Evolutionary conservation across 2,888 invertebrate genomes (phyloP).

Genomic region (Slavum lentiscoides): DNA sequence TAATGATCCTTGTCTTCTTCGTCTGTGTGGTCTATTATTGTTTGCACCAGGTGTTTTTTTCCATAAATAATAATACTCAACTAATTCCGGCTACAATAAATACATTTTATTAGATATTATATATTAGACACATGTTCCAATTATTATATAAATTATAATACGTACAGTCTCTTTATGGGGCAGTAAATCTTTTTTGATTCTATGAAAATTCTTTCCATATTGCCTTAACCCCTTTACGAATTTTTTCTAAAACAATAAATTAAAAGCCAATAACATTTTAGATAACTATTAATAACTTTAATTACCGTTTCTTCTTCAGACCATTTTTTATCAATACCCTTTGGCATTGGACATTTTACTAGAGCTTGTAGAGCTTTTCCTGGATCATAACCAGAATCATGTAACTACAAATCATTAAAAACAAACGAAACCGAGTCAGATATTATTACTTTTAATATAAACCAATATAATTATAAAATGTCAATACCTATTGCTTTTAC

Average conservation of each 20-base stretch:
- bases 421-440: background rate
- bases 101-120: conserved; percentile 44
- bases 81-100: conserved; percentile 77
- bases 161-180: conserved; percentile 93
- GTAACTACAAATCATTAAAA: conserved; percentile 67
- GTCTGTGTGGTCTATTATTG: conserved; percentile 90
- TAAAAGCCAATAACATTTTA: conserved; percentile 15
- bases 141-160: conserved; percentile 54
- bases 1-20: conserved; percentile 82
- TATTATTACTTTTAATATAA: background rate
- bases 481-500: conserved; percentile 56
- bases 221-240: conserved; percentile 98
- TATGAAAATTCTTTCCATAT: conserved; percentile 98
- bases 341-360: conserved; percentile 95
- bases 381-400: conserved; percentile 95
- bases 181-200: conserved; percentile 92
- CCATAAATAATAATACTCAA: conserved; percentile 99
- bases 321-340: conserved; percentile 98
- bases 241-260: conserved; percentile 68
- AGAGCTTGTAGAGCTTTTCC: conserved; percentile 93
- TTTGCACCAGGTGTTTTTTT: conserved; percentile 98
- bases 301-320: conserved; percentile 89
- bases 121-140: conserved; percentile 28
- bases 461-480: background rate
- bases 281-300: conserved; percentile 42